Evolutionary conservation across 2,797 vertebrate species (phyloP).

Genomic region (Pseudochaenichthys georgianus): DNA sequence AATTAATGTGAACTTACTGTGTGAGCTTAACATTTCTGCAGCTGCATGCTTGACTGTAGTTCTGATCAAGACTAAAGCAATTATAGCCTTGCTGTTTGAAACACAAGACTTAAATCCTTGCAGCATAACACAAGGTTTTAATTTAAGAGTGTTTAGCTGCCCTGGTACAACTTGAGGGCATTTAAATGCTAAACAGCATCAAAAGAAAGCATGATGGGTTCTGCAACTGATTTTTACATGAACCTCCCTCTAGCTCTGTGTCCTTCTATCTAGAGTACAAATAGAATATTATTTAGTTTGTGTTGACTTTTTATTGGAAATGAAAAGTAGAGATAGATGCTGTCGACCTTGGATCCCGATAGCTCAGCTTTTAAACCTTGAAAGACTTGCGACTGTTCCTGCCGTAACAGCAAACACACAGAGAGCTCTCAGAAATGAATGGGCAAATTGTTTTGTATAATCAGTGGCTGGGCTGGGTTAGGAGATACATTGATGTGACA

Average conservation of each 20-base stretch:
- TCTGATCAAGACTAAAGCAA: constrained; percentile 53
- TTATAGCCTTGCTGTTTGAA: constrained; percentile 61
- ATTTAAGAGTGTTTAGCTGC: constrained; percentile 64
- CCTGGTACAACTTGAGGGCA: constrained; percentile 52
- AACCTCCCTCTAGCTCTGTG: constrained; percentile 26
- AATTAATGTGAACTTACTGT: constrained; percentile 59
- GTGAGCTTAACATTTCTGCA: constrained; percentile 45
- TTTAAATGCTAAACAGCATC: constrained; percentile 71
- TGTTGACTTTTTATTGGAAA: constrained; percentile 4
- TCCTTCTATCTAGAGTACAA: background rate
- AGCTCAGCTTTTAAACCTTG: constrained; percentile 18
- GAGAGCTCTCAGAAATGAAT: constrained; percentile 23
- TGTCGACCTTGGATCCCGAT: constrained; percentile 12
- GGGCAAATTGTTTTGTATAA: constrained; percentile 51
- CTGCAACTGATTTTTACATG: constrained; percentile 59
- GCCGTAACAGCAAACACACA: constrained; percentile 24
- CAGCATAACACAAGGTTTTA: constrained; percentile 70
- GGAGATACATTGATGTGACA: constrained; percentile 44
- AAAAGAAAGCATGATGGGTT: constrained; percentile 62
- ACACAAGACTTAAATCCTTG: constrained; percentile 45
- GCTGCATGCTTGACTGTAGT: constrained; percentile 51
- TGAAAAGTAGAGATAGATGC: constrained; percentile 8
- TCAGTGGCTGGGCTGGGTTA: constrained; percentile 25
- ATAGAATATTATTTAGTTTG: constrained; percentile 11
- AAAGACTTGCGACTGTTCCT: constrained; percentile 15